Percentiles rank a stretch among this genome's conserved stretches.
Evolutionary conservation across 2,113 vertebrate genomes (phyloP).

Genomic region (Psilopogon haemacephalus): DNA sequence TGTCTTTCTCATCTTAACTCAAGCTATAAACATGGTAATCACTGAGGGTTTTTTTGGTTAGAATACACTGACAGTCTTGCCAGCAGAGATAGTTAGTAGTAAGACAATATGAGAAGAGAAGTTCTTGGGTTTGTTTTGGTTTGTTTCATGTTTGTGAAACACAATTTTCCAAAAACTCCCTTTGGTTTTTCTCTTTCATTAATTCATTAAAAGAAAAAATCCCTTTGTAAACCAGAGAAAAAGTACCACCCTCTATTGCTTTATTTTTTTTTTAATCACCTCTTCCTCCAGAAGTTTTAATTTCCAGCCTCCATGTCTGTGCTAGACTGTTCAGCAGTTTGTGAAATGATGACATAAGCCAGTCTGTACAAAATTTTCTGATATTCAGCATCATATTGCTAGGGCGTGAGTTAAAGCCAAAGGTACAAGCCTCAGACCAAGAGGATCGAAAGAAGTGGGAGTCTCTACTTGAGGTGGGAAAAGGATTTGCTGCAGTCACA

Average conservation of each 20-base stretch:
- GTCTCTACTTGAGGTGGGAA: neutral
- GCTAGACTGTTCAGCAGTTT: neutral
- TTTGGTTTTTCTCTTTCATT: neutral
- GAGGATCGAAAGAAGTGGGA: neutral
- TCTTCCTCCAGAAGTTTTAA: neutral
- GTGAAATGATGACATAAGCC: neutral
- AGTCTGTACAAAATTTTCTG: neutral
- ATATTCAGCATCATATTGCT: neutral
- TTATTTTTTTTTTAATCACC: neutral
- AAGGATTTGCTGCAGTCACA: neutral
- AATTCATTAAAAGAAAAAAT: neutral
- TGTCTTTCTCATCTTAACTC: slow-evolving; percentile 55
- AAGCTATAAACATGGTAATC: slow-evolving; percentile 57
- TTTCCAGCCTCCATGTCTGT: neutral
- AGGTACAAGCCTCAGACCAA: neutral
- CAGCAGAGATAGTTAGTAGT: neutral
- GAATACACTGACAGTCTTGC: slow-evolving; percentile 29
- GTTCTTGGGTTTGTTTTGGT: neutral
- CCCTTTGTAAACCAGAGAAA: neutral
- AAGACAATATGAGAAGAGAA: neutral
- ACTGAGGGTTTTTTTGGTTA: slow-evolving; percentile 47
- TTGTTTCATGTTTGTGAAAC: neutral
- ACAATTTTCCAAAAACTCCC: neutral
- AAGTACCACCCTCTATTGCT: neutral
- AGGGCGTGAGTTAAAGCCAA: neutral